Base-by-base conservation (phyloP, 2,888 invertebrate genomes). In the Euphydryas editha region DNA sequence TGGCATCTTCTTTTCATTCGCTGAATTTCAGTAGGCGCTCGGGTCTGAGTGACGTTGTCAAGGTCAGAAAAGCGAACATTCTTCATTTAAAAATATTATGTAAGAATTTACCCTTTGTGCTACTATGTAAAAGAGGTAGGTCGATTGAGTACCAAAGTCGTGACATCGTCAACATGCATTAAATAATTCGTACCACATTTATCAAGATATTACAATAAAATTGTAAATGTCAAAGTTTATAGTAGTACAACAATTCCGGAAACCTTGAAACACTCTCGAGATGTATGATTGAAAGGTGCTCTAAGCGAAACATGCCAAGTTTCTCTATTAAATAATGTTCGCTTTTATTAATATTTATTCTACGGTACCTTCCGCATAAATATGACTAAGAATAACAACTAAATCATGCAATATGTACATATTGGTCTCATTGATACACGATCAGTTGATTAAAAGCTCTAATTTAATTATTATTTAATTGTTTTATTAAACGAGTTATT, bases 341-440 rank as follows among this genome's bases (percentile, higher is more conserved):
- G 20, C 56, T 57, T 81, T 82, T 83, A 81, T 81, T 80, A 83
- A 47, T 44, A n/a, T 51, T 51, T 13, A 24, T 4, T 21, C 11
- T 13, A 20, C 18, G 1, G 20, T 51, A 15, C 24, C 24, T 51
- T 51, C 49, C 49, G 49, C 49, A 24, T 51, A 20, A 13, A 21
- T 49, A 24, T 24, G 21, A 49, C 15, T 51, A 30, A 30, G 6
- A 30, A 21, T 24, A 49, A 49, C n/a, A 49, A 15, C 49, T 44
- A 44, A n/a, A 6, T 49, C 20, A 20, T 47, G 24, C 8, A 46
- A 46, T 18, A n/a, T n/a, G 5, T 44, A 44, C 1, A n/a, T 15
- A 44, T n/a, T 44, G n/a, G n/a, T n/a, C 15, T 39, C 13, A 7
- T 39, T 39, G 4, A 15, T 10, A 39, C 39, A 39, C 15, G 11